Evolutionary conservation across 2,888 invertebrate genomes (phyloP).

Genomic region (Silvanus unidentatus): DNA sequence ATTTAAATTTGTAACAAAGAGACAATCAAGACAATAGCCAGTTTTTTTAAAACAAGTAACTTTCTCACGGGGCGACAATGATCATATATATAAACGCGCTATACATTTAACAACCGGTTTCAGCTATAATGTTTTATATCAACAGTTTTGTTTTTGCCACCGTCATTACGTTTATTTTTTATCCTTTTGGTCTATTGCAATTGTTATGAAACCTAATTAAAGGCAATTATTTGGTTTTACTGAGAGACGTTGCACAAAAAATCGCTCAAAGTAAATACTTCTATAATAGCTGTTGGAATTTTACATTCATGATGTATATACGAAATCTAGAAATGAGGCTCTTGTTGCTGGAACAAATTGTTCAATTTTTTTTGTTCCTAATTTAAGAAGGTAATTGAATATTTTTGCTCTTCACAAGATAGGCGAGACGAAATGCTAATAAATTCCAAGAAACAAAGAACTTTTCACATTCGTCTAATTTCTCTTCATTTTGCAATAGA

Average conservation of each 20-base stretch:
- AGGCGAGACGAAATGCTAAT: too few relatives aligned
- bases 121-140: conserved; percentile 35
- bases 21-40: conserved; percentile 2
- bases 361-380: too few relatives aligned
- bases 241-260: background rate
- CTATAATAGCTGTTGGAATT: too few relatives aligned
- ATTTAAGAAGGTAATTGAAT: too few relatives aligned
- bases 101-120: conserved; percentile 21
- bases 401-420: too few relatives aligned
- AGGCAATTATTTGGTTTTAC: conserved; percentile 31
- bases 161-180: conserved; percentile 31
- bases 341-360: too few relatives aligned
- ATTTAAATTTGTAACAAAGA: background rate
- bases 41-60: conserved; percentile 17
- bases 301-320: too few relatives aligned
- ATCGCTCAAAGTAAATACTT: background rate
- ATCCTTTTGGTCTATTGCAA: conserved; percentile 28
- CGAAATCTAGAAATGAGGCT: too few relatives aligned
- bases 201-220: conserved; percentile 35
- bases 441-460: too few relatives aligned
- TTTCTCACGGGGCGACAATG: conserved; percentile 33
- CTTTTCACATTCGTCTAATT: too few relatives aligned
- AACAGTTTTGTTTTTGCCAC: conserved; percentile 33
- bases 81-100: conserved; percentile 8
- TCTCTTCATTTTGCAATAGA: too few relatives aligned